Evolutionary conservation across 2,113 vertebrate genomes (phyloP), one percentile per base, ranked within the genome.

Genomic region (Nematolebias whitei): DNA sequence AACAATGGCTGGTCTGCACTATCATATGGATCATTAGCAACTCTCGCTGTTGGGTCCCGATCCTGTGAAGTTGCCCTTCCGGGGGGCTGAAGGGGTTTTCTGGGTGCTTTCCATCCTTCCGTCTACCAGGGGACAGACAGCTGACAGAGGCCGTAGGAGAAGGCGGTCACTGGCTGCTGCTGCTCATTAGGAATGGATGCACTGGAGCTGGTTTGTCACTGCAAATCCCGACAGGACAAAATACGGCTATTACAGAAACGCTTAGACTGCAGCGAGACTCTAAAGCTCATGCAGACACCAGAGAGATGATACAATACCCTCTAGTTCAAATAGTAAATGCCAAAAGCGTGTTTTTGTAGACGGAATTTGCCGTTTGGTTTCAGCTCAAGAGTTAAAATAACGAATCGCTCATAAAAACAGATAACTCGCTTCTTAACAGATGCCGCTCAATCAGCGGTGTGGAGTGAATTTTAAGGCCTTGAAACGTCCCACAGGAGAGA

Each of bases 1-100:
- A 89, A 87, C 87, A 87, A 88, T 73, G 73, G 71, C 76, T 71
- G 83, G 80, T 77, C 67, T 63, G 16, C 40, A 38, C 68, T 79
- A 73, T 79, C 70, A 73, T 73, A 74, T 58, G 76, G 77, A 79
- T 90, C 88, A 76, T 91, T 91, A 87, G 87, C 81, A 32, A 69
- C 76, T 72, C 67, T 72, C 67, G 55, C 81, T 73, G 49, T 35
- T 24, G 55, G 85, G 82, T 81, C 75, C 71, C 78, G 18, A 26
- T 39, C 61, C 65, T 70, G 14, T 70, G 67, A 76, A 83, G 71
- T 64, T 56, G 62, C 54, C 71, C 76, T 69, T 63, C 52, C 16
- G n/a, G 63, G 73, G 72, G 68, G 71, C 26, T 24, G 52, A 50
- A 35, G 55, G 69, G 62, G 61, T 43, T 40, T 50, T 45, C 60